phyloP scores from a whole-genome alignment of 1,140 invertebrate species.

The Drosophila rhopaloa region DNA sequence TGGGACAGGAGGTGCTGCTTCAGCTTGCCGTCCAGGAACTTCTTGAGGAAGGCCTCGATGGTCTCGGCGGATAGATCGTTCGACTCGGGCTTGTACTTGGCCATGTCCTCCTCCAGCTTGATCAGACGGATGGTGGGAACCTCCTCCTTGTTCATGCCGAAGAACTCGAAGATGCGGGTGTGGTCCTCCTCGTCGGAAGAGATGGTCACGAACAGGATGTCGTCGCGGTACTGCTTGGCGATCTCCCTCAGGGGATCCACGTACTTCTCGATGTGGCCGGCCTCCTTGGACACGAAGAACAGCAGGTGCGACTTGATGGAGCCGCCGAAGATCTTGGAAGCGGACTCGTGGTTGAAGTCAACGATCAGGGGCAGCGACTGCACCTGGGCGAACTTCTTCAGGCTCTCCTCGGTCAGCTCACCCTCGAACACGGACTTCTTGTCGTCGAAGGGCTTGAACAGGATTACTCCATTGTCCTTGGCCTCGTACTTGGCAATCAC shows the following conservation, averaged over 20 bases:
- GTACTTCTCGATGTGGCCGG: conserved; percentile 92
- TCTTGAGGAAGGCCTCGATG: conserved; percentile 93
- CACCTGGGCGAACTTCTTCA: conserved; percentile 94
- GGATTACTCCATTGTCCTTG: conserved; percentile 69
- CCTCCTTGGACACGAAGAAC: conserved; percentile 96
- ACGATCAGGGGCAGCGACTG: conserved; percentile 96
- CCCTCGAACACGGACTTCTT: conserved; percentile 92
- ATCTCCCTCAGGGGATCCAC: conserved; percentile 91
- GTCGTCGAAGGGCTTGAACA: conserved; percentile 95
- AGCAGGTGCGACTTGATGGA: conserved; percentile 98
- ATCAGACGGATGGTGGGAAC: conserved; percentile 97
- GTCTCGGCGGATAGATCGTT: conserved; percentile 91
- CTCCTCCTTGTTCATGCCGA: conserved; percentile 97
- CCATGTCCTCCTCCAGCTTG: conserved; percentile 98
- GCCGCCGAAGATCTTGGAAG: conserved; percentile 98
- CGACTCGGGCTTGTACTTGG: conserved; percentile 97
- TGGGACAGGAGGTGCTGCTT: conserved; percentile 97
- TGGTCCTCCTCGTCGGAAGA: conserved; percentile 98
- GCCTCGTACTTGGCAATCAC: conserved; percentile 87
- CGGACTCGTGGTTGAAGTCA: conserved; percentile 99
- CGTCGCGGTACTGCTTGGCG: conserved; percentile 95
- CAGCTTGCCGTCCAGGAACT: conserved; percentile 95
- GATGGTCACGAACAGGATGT: conserved; percentile 98
- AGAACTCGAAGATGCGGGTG: conserved; percentile 98
- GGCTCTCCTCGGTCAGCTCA: conserved; percentile 87